Evolutionary conservation across 2,888 invertebrate species (phyloP), one percentile per base, ranked within the genome.

Genomic region (Hipparchia sbordonii): DNA sequence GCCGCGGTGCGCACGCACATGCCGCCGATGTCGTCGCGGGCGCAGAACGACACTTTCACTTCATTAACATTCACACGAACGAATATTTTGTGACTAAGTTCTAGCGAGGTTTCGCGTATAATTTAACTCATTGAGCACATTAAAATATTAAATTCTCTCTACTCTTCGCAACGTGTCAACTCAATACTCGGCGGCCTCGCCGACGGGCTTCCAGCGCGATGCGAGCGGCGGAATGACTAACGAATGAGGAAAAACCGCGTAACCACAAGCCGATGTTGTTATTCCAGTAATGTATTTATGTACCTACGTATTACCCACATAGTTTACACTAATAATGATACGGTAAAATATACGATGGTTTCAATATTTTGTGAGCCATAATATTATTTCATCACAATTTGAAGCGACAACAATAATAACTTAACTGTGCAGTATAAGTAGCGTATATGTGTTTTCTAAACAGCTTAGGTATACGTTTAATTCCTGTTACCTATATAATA

Each of bases 211-310:
- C 9, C 2, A 57, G 23, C 23, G 23, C 6, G 1, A 12, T 3
- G 13, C 13, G 13, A n/a, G 6, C n/a, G 0, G 59, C 33, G 10
- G 13, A 56, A 1, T 7, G 59, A 60, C 10, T 12, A 2, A 60
- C 33, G 59, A 59, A 56, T 12, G 13, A 60, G 59, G 59, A 60
- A 60, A 59, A 60, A 59, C 59, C 10, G 23, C 23, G 2, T 33
- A 39, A 60, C 59, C 59, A 39, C 59, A 60, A 10, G 59, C 39
- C 4, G 59, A 6, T 60, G 59, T 60, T 60, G 59, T 60, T 60
- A 39, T 60, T 60, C 39, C 59, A 39, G 39, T 60, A 6, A 6
- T 4, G 57, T 57, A 57, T 10, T 13, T 13, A 54, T 8, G 2
- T 39, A 60, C 10, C 5, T 39, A 60, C 59, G 2, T 10, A 54